Conservation (phyloP, 2,113 vertebrate genomes). For the Plecturocebus donacophilus region DNA sequence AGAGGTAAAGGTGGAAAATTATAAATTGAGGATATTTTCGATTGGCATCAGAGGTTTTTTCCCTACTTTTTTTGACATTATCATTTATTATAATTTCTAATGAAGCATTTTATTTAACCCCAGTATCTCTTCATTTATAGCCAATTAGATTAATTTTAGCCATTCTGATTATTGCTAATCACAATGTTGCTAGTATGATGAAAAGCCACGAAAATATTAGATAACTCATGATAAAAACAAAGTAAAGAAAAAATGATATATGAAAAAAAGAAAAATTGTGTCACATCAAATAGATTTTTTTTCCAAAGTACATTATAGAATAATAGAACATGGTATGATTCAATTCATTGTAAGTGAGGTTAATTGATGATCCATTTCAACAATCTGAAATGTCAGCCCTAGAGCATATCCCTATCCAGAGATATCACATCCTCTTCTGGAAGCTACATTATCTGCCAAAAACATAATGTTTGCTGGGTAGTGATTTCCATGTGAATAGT, state of each 20-base stretch:
- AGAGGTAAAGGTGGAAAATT: not conserved
- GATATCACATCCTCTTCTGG: not conserved
- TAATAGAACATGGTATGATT: slow-evolving; percentile 26
- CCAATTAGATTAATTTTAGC: not conserved
- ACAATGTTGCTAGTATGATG: not conserved
- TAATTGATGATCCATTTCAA: slow-evolving; percentile 56
- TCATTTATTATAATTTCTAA: not conserved
- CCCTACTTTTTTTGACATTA: not conserved
- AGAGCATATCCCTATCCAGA: not conserved
- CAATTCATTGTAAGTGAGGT: slow-evolving; percentile 21
- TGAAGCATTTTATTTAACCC: not conserved
- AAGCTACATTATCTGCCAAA: slow-evolving; percentile 38
- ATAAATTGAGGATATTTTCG: not conserved
- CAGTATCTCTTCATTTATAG: not conserved
- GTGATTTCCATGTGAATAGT: slow-evolving; percentile 71
- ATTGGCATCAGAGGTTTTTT: not conserved
- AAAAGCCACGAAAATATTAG: not conserved
- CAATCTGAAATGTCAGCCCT: slow-evolving; percentile 51
- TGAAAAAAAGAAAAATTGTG: not conserved
- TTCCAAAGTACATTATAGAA: not conserved
- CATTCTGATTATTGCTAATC: not conserved
- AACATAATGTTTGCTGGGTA: not conserved
- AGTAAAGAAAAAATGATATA: slow-evolving; percentile 3
- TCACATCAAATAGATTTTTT: slow-evolving; percentile 27
- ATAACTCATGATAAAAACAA: not conserved